Base-by-base conservation (phyloP, 2,888 invertebrate species). In the Linhomoeus sp. region DNA sequence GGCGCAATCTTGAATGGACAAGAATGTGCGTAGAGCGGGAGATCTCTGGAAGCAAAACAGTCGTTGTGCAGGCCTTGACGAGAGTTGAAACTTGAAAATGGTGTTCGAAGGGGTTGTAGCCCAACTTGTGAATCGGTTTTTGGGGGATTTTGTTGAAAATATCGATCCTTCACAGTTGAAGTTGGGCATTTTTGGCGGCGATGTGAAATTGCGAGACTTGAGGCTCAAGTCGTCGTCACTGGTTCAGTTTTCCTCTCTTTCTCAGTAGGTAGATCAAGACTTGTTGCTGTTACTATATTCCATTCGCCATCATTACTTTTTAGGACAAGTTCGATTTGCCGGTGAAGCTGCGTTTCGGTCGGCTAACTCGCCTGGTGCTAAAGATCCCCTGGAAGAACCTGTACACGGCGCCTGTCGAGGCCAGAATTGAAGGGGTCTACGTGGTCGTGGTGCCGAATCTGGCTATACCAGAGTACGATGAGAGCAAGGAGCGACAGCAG, bases 371-470 rank as follows among this genome's bases (percentile, higher is more conserved):
- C 69, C 72, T 94, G 50, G 80, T 81, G 9, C 71, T 94, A 52
- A 90, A 90, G 73, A 92, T 99, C 66, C 97, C 97, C 55, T 97
- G 94, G 86, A 88, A 86, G 67, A 88, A 88, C 70, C 72, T 97
- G 46, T 97, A 94, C 70, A 81, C 81, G 45, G 80, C 85, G 39
- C 84, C 90, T n/a, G 87, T 90, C 43, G 79, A 86, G 60, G 85
- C 84, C 19, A 76, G 77, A 46, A 73, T 99, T 49, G 88, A 94
- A 66, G 79, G 85, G 51, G 72, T 99, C 40, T 85, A 84, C 67
- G 70, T 90, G 49, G 73, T 97, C 26, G 38, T 38, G 9, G 38
- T 38, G 38, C 38, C 38, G 9, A 38, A 38, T 38, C 20, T 38
- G 5, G 38, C 82, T 62, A 75, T 86, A 24, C 74, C 73, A 56